These are phyloP conservation scores for Rhegmatorhina hoffmannsi DNA, from an alignment of 2,113 vertebrate species.

Conservation along the genomic window DNA sequence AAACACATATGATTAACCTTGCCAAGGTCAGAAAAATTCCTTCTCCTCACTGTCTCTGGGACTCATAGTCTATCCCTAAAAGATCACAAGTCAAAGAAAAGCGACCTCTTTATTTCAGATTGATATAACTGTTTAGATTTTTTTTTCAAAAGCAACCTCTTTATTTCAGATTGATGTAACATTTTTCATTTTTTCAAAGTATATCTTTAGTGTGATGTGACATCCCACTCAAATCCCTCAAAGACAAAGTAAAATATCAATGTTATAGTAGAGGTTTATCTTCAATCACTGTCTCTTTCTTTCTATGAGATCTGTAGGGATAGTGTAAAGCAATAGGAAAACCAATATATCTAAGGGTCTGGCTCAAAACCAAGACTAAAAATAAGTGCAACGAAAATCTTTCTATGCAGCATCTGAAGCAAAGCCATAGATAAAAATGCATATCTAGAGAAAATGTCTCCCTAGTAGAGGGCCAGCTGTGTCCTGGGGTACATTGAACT, in stretches of 20 bases:
- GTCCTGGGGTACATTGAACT: background rate
- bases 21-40: background rate
- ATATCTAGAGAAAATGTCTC: background rate
- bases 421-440: background rate
- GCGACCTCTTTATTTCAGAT: no score
- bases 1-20: background rate
- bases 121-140: background rate
- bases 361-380: background rate
- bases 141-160: background rate
- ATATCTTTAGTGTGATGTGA: background rate
- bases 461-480: background rate
- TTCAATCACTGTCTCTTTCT: slow-evolving; percentile 14
- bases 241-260: background rate
- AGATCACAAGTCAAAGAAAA: background rate
- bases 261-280: background rate
- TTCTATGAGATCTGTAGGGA: background rate
- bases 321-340: background rate
- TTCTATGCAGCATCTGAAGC: background rate
- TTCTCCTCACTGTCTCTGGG: background rate
- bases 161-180: background rate
- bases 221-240: background rate
- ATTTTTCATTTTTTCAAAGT: background rate
- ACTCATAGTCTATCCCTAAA: background rate
- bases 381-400: background rate
- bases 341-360: background rate